Percentiles rank a stretch among this genome's conserved stretches.
phyloP scores from a whole-genome alignment of 2,113 vertebrate genomes.

The Macroglossus sobrinus region DNA sequence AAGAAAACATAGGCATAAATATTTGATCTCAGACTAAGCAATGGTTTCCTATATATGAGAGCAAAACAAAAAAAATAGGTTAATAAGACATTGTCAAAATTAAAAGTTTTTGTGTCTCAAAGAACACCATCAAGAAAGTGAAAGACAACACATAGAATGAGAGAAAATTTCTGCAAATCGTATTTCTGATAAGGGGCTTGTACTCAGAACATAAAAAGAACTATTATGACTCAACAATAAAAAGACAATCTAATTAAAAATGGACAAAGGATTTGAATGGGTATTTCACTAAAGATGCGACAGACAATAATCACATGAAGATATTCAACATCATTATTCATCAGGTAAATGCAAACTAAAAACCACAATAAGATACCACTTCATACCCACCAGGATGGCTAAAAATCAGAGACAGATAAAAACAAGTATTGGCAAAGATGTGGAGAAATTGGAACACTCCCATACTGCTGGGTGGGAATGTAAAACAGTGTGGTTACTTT shows the following conservation, averaged over 20 bases:
- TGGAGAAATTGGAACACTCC: not conserved
- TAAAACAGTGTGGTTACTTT: not conserved
- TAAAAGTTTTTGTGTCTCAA: not conserved
- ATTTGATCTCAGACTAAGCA: not conserved
- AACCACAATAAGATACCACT: not conserved
- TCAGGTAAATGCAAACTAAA: not conserved
- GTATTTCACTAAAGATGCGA: not conserved
- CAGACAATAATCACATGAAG: not conserved
- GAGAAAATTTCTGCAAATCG: not conserved
- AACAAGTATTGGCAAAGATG: not conserved
- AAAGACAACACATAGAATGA: not conserved
- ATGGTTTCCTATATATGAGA: not conserved
- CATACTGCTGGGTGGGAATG: not conserved
- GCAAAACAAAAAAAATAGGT: not conserved
- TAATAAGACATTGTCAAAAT: not conserved
- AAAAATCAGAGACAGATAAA: not conserved
- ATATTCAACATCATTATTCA: not conserved
- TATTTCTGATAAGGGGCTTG: not conserved
- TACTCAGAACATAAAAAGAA: not conserved
- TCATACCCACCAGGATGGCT: not conserved
- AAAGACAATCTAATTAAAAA: not conserved
- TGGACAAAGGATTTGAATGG: not conserved
- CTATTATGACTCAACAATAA: not conserved
- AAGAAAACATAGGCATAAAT: not conserved
- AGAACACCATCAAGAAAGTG: not conserved